These are phyloP conservation scores for Bombus terrestris DNA, from an alignment of 1,140 invertebrate species.

Conservation along the genomic window DNA sequence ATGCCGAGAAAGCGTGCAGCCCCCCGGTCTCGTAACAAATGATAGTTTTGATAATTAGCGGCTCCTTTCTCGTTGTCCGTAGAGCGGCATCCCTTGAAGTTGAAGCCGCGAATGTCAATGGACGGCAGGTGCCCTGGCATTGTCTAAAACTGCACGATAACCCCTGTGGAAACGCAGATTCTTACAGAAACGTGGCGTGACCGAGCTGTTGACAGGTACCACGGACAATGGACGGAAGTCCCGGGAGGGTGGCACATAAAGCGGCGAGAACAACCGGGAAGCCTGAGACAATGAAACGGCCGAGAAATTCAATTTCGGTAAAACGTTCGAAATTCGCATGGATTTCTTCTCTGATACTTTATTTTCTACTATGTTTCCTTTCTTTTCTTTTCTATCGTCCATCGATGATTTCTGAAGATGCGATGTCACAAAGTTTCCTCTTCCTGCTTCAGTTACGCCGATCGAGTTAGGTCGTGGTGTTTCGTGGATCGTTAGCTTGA, in stretches of 20 bases:
- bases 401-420: not conserved
- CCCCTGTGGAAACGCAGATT: slow-evolving; percentile 48
- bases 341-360: not conserved
- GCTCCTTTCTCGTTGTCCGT: slow-evolving; percentile 43
- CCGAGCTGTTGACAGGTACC: slow-evolving; percentile 55
- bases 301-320: slow-evolving; percentile 30
- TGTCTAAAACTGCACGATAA: slow-evolving; percentile 69
- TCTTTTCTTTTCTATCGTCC: too few species aligned
- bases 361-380: not conserved
- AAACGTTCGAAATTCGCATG: slow-evolving; percentile 35
- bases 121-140: slow-evolving; percentile 62
- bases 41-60: slow-evolving; percentile 66
- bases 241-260: not conserved
- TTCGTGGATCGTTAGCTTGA: too few species aligned
- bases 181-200: slow-evolving; percentile 58
- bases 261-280: not conserved
- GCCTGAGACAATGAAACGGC: slow-evolving; percentile 41
- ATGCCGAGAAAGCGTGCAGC: slow-evolving; percentile 25
- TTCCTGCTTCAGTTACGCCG: not conserved
- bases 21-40: slow-evolving; percentile 54
- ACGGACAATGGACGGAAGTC: slow-evolving; percentile 52
- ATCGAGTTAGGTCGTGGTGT: accelerated
- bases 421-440: not conserved
- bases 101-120: slow-evolving; percentile 64
- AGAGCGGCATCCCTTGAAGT: slow-evolving; percentile 36